Conservation (phyloP, 2,113 vertebrate species). For the Oryctolagus cuniculus region DNA sequence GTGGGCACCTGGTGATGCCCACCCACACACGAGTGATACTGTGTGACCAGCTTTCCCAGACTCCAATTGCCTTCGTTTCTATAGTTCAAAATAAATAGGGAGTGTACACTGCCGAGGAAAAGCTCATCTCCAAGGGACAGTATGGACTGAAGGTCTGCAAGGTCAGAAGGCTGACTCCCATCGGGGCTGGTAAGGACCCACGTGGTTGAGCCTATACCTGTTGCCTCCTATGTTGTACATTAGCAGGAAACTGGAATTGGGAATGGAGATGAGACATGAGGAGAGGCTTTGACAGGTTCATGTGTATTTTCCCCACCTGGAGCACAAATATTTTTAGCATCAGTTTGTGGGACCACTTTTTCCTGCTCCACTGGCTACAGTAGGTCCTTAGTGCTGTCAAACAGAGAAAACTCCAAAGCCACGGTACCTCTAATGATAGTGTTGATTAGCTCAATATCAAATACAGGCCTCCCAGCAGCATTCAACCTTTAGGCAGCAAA, state of each 20-base stretch:
- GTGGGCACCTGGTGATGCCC: not conserved
- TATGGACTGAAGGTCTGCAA: not conserved
- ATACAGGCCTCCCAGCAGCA: not conserved
- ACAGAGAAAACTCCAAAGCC: not conserved
- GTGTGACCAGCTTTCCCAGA: not conserved
- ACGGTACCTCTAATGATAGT: not conserved
- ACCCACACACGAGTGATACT: not conserved
- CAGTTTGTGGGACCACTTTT: not conserved
- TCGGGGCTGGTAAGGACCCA: no score
- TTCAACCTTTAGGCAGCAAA: constrained; percentile 15
- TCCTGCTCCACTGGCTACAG: not conserved
- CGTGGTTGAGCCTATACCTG: no score
- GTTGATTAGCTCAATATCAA: not conserved
- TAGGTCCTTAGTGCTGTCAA: not conserved
- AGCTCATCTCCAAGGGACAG: not conserved
- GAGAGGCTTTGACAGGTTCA: not conserved
- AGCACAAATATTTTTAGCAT: not conserved
- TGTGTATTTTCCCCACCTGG: not conserved
- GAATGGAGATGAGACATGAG: no score
- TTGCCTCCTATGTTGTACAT: no score
- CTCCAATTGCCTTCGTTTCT: not conserved
- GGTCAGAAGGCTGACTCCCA: not conserved
- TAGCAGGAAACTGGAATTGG: no score
- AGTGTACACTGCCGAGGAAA: not conserved
- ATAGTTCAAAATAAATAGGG: not conserved